A percentile compares a stretch with the other conserved stretches of the same genome.
These are phyloP conservation scores for Leucophenga maculata DNA, from an alignment of 2,888 invertebrate genomes.

Conservation along the genomic window DNA sequence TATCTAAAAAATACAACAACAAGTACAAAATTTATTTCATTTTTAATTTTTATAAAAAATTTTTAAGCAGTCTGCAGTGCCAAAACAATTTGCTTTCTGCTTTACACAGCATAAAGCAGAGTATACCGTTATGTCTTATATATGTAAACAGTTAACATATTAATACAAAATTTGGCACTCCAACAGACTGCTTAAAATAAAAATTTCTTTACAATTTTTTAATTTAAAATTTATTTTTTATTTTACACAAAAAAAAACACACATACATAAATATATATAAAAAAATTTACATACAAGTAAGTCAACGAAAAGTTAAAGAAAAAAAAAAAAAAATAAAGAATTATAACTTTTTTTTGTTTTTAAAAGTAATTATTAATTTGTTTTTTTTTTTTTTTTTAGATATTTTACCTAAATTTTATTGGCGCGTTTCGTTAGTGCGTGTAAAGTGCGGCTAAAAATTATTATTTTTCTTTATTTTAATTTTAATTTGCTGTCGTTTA, in stretches of 20 bases:
- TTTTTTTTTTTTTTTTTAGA: constrained; percentile 64
- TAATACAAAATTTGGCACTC: background rate
- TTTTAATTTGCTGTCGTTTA: constrained; percentile 41
- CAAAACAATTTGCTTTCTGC: too few relatives aligned
- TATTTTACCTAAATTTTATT: constrained; percentile 68
- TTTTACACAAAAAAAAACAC: constrained; percentile 18
- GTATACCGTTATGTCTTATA: too few relatives aligned
- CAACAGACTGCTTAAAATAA: too few relatives aligned
- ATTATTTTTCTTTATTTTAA: too few relatives aligned
- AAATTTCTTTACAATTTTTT: too few relatives aligned
- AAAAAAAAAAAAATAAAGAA: constrained; percentile 27
- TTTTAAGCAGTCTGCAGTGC: too few relatives aligned
- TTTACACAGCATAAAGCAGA: too few relatives aligned
- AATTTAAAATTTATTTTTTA: background rate
- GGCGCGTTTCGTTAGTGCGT: constrained; percentile 46
- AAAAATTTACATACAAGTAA: background rate
- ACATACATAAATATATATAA: constrained; percentile 21
- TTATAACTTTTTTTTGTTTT: constrained; percentile 47
- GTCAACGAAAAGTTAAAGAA: background rate
- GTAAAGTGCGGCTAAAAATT: constrained; percentile 25
- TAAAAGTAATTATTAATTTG: constrained; percentile 50
- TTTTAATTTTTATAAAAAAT: constrained; percentile 11
- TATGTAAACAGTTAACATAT: too few relatives aligned
- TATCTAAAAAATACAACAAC: background rate
- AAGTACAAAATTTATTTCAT: background rate